Evolutionary conservation across 1,140 invertebrate genomes (phyloP), one percentile per base, ranked within the genome.

Genomic region (Euura saliciscinereae): DNA sequence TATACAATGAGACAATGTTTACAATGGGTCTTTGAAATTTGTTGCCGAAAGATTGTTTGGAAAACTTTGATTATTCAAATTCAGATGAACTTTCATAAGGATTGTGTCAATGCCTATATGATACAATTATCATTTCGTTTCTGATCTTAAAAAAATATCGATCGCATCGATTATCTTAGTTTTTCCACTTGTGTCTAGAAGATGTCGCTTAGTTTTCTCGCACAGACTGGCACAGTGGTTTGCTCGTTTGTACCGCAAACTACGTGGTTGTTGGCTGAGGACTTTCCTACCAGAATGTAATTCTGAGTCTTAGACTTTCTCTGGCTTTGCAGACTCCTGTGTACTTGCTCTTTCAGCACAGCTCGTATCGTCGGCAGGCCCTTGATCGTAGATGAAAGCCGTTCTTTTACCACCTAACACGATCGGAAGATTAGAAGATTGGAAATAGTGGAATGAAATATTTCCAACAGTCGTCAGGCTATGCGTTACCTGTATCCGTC

Each of bases 351-450:
- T 13, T 43, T 13, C 66, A 68, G 51, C 51, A n/a, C 43, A 7
- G 66, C 66, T 10, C 66, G 46, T 2, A 72, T 11, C n/a, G 71
- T 72, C 4, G 45, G 13, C 42, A 28, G 46, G 0, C 13, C 43
- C 28, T 71, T 71, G 8, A 72, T 66, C 5, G 66, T 68, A 4
- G 71, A 68, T 0, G 66, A 68, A 8, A 72, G 71, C 28, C 71
- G 45, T 67, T 72, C 71, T 59, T 68, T 68, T 11, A 72, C 68
- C 10, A 72, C 71, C 71, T 72, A 7, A 44, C n/a, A 71, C 45
- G 3, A 43, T 11, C 66, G 28, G 5, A 65, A 65, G n/a, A 66
- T 28, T 7, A 66, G n/a, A 8, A 66, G 43, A 8, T 28, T 28
- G 43, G 28, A 28, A 28, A 28, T 28, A 28, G 28, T 28, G 28